Evolutionary conservation across 2,113 vertebrate genomes (phyloP).

Genomic region (Piprites chloris): DNA sequence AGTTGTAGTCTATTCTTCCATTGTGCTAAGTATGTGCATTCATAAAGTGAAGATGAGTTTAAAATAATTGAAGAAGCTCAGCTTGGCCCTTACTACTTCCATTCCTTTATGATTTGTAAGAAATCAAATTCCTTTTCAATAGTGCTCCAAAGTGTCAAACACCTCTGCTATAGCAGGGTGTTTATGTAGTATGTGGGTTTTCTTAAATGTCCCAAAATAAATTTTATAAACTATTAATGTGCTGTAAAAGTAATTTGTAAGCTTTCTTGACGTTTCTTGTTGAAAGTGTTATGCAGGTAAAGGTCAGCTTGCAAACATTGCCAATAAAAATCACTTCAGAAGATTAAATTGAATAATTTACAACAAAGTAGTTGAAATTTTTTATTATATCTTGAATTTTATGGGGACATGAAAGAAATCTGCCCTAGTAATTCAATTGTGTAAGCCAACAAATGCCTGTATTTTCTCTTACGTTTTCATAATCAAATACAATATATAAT

Average conservation of each 20-base stretch:
- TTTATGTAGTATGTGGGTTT: neutral
- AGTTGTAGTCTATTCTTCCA: neutral
- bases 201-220: neutral
- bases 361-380: neutral
- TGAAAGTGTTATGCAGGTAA: constrained; percentile 7
- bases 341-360: constrained; percentile 45
- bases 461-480: neutral
- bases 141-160: neutral
- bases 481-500: constrained; percentile 10
- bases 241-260: constrained; percentile 19
- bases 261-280: constrained; percentile 25
- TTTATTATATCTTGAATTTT: constrained; percentile 46
- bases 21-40: neutral
- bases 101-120: neutral
- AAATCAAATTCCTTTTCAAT: neutral
- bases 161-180: neutral
- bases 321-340: neutral
- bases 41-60: neutral
- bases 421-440: neutral
- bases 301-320: constrained; percentile 32
- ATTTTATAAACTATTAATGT: neutral
- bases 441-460: neutral
- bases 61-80: neutral
- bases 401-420: constrained; percentile 3
- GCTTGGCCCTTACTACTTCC: neutral